Evolutionary conservation across 2,113 vertebrate genomes (phyloP).

Genomic region (Protobothrops flavoviridis): DNA sequence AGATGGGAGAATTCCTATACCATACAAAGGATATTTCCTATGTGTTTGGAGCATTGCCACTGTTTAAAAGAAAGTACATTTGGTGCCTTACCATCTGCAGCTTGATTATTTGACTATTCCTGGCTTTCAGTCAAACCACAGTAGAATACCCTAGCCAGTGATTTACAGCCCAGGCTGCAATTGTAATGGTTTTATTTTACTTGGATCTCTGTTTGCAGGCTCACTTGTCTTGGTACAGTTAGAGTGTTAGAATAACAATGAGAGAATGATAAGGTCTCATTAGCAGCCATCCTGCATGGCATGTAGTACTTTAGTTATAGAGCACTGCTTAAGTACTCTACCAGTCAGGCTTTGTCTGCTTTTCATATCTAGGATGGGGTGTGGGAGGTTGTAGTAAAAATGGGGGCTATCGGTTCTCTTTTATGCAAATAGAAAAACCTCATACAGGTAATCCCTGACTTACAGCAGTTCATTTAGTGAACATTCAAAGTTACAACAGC

Average conservation of each 20-base stretch:
- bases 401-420: conserved; percentile 54
- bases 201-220: conserved; percentile 72
- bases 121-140: conserved; percentile 75
- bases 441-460: neutral
- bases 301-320: conserved; percentile 44
- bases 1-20: conserved; percentile 54
- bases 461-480: no score
- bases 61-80: conserved; percentile 74
- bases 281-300: conserved; percentile 62
- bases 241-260: conserved; percentile 69
- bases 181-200: conserved; percentile 75
- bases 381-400: neutral
- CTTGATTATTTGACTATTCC: conserved; percentile 81
- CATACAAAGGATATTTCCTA: conserved; percentile 48
- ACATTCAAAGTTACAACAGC: no score
- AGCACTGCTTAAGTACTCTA: conserved; percentile 53
- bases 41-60: conserved; percentile 67
- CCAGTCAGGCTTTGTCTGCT: conserved; percentile 34
- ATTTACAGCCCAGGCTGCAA: conserved; percentile 72
- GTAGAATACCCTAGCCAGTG: conserved; percentile 69
- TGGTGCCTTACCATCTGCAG: conserved; percentile 73
- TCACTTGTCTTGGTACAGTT: conserved; percentile 66
- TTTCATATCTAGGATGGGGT: conserved; percentile 43
- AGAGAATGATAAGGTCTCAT: conserved; percentile 68
- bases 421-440: conserved; percentile 54